These are phyloP conservation scores for Pseudorectes ferrugineus DNA, from an alignment of 2,113 vertebrate genomes.

Conservation along the genomic window DNA sequence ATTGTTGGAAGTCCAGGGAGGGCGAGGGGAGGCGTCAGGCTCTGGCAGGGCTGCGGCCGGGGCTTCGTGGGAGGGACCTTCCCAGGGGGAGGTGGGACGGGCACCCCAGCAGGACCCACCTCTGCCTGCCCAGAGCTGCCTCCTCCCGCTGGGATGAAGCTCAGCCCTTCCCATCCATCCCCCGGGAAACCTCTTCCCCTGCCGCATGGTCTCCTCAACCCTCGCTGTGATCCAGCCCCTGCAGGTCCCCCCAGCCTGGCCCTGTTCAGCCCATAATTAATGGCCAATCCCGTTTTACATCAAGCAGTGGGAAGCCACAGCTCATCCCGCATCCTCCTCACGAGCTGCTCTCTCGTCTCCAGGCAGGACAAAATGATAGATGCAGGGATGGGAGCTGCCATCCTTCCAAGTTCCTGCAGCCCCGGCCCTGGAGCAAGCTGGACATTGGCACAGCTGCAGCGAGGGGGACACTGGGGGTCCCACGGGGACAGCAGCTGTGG, in stretches of 20 bases:
- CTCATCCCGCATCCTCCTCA: neutral
- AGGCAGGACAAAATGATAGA: neutral
- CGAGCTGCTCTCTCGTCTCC: neutral
- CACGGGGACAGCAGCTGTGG: accelerated
- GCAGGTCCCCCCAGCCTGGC: neutral
- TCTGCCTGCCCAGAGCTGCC: neutral
- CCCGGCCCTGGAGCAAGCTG: accelerated
- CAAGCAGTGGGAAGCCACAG: neutral
- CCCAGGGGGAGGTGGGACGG: neutral
- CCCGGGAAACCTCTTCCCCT: neutral
- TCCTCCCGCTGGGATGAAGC: neutral
- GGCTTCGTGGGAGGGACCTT: neutral
- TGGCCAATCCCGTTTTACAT: neutral
- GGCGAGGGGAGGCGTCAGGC: neutral
- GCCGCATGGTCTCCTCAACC: accelerated
- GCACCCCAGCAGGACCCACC: neutral
- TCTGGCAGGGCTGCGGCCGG: neutral
- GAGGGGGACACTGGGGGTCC: neutral
- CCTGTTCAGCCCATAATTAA: neutral
- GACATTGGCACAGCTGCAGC: accelerated
- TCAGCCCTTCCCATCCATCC: neutral
- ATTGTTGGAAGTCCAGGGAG: neutral
- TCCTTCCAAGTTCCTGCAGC: neutral
- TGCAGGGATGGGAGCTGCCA: neutral
- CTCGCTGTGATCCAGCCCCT: neutral